These are phyloP conservation scores for Labia minor DNA, from an alignment of 2,888 invertebrate species.

Conservation along the genomic window DNA sequence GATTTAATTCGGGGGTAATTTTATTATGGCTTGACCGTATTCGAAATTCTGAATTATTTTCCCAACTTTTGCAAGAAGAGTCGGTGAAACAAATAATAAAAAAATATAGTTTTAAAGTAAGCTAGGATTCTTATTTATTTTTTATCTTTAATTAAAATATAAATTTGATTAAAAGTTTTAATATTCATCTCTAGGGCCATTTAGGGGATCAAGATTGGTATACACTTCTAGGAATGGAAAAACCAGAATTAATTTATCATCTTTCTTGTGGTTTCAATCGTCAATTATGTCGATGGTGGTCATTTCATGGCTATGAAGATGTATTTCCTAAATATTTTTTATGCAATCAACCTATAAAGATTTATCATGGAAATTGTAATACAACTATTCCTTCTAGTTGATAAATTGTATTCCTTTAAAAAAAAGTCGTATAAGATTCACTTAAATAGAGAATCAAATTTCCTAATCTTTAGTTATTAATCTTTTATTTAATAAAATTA, in stretches of 20 bases:
- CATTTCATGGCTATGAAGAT: constrained; percentile 58
- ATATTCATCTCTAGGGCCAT: constrained; percentile 45
- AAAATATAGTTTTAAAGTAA: constrained; percentile 50
- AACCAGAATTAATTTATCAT: constrained; percentile 57
- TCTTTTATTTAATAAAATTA: too few relatives aligned
- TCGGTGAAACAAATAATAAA: constrained; percentile 44
- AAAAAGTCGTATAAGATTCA: too few relatives aligned
- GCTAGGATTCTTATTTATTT: neutral
- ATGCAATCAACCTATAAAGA: constrained; percentile 51
- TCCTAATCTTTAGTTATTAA: too few relatives aligned
- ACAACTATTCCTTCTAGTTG: constrained; percentile 46
- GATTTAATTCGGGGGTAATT: constrained; percentile 71
- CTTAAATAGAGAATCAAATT: too few relatives aligned
- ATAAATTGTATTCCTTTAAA: too few relatives aligned
- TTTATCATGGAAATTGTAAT: constrained; percentile 68
- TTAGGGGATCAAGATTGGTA: constrained; percentile 77
- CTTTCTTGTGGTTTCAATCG: constrained; percentile 71
- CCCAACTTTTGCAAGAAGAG: constrained; percentile 43
- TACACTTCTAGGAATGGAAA: constrained; percentile 55
- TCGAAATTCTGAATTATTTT: constrained; percentile 49
- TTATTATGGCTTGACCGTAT: constrained; percentile 56
- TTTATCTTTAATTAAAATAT: constrained; percentile 3
- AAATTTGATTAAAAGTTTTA: constrained; percentile 24
- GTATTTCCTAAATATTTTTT: constrained; percentile 60
- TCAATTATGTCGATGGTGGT: constrained; percentile 74